Conservation (phyloP, 2,888 invertebrate species). For the Merodon equestris region DNA sequence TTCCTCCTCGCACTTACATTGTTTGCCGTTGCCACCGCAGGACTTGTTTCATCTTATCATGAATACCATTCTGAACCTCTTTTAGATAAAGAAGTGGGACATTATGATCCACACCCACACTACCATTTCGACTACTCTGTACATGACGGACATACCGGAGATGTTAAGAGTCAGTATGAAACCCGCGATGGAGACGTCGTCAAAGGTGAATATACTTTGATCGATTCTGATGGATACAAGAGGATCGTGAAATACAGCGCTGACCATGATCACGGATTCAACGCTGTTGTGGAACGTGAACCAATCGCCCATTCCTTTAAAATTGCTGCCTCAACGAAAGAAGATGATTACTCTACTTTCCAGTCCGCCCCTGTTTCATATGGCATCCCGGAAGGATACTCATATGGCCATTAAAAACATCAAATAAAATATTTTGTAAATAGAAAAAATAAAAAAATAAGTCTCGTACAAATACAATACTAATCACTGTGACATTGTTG, state of each 20-base stretch:
- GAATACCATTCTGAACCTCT: constrained; percentile 7
- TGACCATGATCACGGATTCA: constrained; percentile 78
- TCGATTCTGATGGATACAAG: constrained; percentile 79
- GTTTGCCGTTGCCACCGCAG: constrained; percentile 70
- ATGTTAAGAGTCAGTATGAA: constrained; percentile 78
- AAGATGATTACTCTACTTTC: too few species aligned
- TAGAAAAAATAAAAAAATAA: too few species aligned
- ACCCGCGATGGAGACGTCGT: constrained; percentile 76
- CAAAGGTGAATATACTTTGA: constrained; percentile 77
- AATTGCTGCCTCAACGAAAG: constrained; percentile 39
- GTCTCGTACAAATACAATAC: too few species aligned
- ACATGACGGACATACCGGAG: constrained; percentile 78
- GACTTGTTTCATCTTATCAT: constrained; percentile 70
- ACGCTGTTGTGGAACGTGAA: constrained; percentile 79
- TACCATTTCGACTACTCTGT: constrained; percentile 76
- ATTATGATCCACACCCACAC: constrained; percentile 63
- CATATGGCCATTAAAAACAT: too few species aligned
- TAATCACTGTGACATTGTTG: too few species aligned
- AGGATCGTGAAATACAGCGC: constrained; percentile 79
- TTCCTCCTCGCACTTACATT: constrained; percentile 67
- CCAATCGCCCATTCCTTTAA: constrained; percentile 70
- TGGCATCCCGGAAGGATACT: too few species aligned
- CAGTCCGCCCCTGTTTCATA: constrained; percentile 68
- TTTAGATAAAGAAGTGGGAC: too few species aligned
- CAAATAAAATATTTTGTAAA: too few species aligned